phyloP scores from a whole-genome alignment of 1,140 invertebrate species.

The Chrysoperla carnea region DNA sequence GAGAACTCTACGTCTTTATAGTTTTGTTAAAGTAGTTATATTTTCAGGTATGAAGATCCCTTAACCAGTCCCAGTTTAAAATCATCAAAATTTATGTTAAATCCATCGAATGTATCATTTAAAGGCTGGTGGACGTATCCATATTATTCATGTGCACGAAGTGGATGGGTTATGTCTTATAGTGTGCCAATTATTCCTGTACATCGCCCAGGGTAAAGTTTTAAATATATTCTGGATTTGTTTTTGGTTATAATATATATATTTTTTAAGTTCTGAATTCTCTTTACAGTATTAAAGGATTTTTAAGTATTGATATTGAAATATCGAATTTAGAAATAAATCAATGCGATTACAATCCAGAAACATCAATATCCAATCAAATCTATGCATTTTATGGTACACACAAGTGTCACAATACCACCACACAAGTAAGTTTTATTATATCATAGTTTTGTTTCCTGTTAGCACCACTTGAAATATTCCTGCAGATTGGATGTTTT shows the following conservation, averaged over 20 bases:
- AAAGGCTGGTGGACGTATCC: constrained; percentile 65
- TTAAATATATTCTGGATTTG: neutral
- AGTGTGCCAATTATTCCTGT: constrained; percentile 48
- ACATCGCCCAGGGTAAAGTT: constrained; percentile 33
- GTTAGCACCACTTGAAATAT: too few relatives aligned
- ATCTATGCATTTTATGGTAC: constrained; percentile 55
- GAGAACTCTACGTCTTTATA: too few relatives aligned
- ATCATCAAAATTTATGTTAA: constrained; percentile 53
- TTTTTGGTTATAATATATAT: neutral
- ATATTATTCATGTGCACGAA: constrained; percentile 53
- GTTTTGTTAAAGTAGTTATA: too few relatives aligned
- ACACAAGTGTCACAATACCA: constrained; percentile 67
- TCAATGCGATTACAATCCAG: constrained; percentile 46
- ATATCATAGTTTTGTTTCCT: too few relatives aligned
- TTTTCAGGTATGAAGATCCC: constrained; percentile 27
- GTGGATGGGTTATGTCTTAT: constrained; percentile 60
- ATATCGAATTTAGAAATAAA: constrained; percentile 67
- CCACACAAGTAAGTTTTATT: constrained; percentile 49
- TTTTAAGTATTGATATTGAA: constrained; percentile 70
- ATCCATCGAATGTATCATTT: constrained; percentile 40
- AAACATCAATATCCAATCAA: constrained; percentile 21
- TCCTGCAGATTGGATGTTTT: too few relatives aligned
- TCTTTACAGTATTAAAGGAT: constrained; percentile 42
- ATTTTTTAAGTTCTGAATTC: neutral
- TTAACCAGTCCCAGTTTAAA: constrained; percentile 26